Evolutionary conservation across 2,888 invertebrate genomes (phyloP), one percentile per base, ranked within the genome.

Genomic region (Epistrophe eligans): DNA sequence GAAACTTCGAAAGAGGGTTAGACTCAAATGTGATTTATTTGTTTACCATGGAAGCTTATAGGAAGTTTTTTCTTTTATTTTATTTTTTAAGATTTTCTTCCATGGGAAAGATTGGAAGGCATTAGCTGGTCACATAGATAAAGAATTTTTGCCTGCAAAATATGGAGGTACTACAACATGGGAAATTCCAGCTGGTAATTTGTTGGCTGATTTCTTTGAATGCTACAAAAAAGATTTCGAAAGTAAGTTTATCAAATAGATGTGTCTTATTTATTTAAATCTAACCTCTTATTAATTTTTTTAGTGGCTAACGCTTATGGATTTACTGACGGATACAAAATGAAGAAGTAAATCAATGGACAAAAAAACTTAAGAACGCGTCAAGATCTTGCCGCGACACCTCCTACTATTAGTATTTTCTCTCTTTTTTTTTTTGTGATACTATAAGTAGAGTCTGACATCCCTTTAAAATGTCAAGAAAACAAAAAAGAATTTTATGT

Each of bases 1-100:
- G 91, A 98, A 98, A 93, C 93, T 97, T 24, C 95, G 96, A 67
- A 96, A 95, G 82, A 94, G 98, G 90, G 96, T 96, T 92, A 93
- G 94, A 92, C 35, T 35, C n/a, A 57, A 35, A 9, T 19, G 10
- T 17, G 7, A 15, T 24, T 50, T 19, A 24, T 28, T 13, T 55
- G 35, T 43, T n/a, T 17, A 38, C 40, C 17, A 24, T 5, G 10
- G 0, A 24, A 13, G 4, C 19, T 13, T 11, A 28, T 19, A 5
- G 72, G 11, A 2, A 17, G 3, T 15, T 19, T 71, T 79, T 1
- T 32, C 35, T 10, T 74, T 32, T 32, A 32, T 32, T 67, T 90
- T 92, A 15, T 43, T 43, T 71, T 89, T 40, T 3, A 4, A 95
- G 93, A 94, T 97, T 77, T 94, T 94, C 90, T 96, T 97, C 92